Conservation (phyloP, 2,888 invertebrate genomes). For the Gisinianus flammeolus region DNA sequence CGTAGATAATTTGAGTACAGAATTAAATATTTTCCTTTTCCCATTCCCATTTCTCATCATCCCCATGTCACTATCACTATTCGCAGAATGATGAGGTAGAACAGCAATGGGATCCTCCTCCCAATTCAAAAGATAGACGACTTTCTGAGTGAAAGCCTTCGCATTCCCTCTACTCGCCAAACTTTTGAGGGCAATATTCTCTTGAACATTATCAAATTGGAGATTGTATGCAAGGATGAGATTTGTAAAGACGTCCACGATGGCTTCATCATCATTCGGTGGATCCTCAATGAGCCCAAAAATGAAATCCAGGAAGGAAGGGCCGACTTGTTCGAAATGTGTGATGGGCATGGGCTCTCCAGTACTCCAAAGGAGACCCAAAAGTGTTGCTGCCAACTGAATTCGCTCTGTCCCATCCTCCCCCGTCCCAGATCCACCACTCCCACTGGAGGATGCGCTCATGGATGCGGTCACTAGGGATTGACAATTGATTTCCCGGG, state of each 20-base stretch:
- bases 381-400: constrained; percentile 79
- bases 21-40: constrained; percentile 78
- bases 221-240: constrained; percentile 87
- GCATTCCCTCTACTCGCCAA: constrained; percentile 74
- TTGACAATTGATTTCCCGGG: neutral
- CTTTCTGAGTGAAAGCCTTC: constrained; percentile 89
- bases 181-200: constrained; percentile 70
- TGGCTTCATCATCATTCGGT: constrained; percentile 76
- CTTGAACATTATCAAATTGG: constrained; percentile 75
- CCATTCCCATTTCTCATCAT: too few species aligned
- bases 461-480: too few species aligned
- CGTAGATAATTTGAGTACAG: constrained; percentile 84
- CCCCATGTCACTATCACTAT: too few species aligned
- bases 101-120: constrained; percentile 63
- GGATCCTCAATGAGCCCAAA: constrained; percentile 81
- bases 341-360: constrained; percentile 88
- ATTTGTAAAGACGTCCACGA: constrained; percentile 78
- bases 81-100: constrained; percentile 15
- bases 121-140: constrained; percentile 83
- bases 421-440: too few species aligned
- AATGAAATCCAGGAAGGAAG: constrained; percentile 79
- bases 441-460: too few species aligned
- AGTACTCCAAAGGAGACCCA: constrained; percentile 88
- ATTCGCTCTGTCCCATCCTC: constrained; percentile 67
- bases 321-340: constrained; percentile 77